Conservation (phyloP, 2,888 invertebrate genomes). For the Clistopyga incitator region DNA sequence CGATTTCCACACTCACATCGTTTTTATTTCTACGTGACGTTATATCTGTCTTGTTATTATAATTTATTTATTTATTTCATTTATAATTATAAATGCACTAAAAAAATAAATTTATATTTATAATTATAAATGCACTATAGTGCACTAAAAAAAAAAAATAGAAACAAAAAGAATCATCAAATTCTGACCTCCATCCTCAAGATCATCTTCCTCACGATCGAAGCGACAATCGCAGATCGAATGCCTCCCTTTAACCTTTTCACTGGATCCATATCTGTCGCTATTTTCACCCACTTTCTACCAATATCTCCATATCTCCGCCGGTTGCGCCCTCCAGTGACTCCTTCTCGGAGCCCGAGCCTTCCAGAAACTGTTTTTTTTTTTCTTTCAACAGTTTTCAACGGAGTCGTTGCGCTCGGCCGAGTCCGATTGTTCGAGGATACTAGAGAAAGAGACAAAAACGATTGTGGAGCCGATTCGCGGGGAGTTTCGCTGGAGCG, state of each 20-base stretch:
- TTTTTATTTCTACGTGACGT: not conserved
- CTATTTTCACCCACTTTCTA: slow-evolving; percentile 15
- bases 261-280: not conserved
- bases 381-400: slow-evolving; percentile 38
- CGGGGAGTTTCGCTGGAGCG: slow-evolving; percentile 20
- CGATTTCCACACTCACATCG: not conserved
- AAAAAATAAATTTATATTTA: too few species aligned
- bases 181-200: slow-evolving; percentile 13
- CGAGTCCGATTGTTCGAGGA: slow-evolving; percentile 39
- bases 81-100: too few species aligned
- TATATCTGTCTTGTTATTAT: too few species aligned
- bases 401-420: slow-evolving; percentile 26
- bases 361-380: slow-evolving; percentile 13
- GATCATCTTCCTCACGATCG: not conserved
- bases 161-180: too few species aligned
- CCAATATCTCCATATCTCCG: slow-evolving; percentile 9
- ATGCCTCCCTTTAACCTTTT: not conserved
- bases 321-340: not conserved
- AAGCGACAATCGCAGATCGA: not conserved
- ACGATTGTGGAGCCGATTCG: slow-evolving; percentile 27
- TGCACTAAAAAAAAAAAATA: too few species aligned
- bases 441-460: slow-evolving; percentile 27
- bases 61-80: too few species aligned
- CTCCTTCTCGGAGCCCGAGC: slow-evolving; percentile 2
- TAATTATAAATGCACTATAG: too few species aligned